A percentile compares a stretch with the other conserved stretches of the same genome.
These are phyloP conservation scores for Dendroctonus valens DNA, from an alignment of 1,140 invertebrate species.

Conservation along the genomic window DNA sequence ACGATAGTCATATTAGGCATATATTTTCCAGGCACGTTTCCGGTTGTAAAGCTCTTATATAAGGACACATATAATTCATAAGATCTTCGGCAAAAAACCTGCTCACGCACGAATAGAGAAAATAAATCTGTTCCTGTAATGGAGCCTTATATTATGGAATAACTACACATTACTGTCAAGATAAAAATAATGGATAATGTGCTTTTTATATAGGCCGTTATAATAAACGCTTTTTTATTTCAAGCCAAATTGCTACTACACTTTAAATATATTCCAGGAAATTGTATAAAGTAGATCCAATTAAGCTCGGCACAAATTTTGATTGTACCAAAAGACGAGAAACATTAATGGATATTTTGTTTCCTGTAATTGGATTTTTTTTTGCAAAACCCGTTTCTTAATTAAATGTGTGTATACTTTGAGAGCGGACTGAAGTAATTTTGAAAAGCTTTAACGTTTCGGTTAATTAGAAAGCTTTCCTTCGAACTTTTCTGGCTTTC, in stretches of 20 bases:
- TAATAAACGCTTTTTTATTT: too few relatives aligned
- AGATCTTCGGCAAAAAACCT: not conserved
- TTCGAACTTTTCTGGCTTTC: conserved; percentile 6
- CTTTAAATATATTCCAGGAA: too few relatives aligned
- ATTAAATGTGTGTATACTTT: conserved; percentile 9
- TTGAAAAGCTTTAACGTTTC: conserved; percentile 1
- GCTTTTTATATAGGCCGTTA: too few relatives aligned
- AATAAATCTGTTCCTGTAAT: not conserved
- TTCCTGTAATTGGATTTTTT: conserved; percentile 4
- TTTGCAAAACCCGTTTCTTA: not conserved
- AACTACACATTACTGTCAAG: too few relatives aligned
- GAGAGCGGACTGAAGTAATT: conserved; percentile 1
- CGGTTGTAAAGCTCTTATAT: not conserved
- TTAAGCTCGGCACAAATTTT: not conserved
- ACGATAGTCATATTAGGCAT: not conserved
- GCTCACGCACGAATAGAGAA: not conserved
- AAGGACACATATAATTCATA: not conserved
- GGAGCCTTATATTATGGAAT: too few relatives aligned
- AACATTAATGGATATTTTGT: conserved; percentile 4
- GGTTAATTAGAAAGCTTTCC: conserved; percentile 9
- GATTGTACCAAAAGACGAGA: not conserved
- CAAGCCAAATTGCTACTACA: too few relatives aligned
- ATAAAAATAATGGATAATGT: too few relatives aligned
- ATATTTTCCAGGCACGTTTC: not conserved
- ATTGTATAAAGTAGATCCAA: too few relatives aligned